Conservation (phyloP, 2,113 vertebrate genomes). For the Tyto alba region DNA sequence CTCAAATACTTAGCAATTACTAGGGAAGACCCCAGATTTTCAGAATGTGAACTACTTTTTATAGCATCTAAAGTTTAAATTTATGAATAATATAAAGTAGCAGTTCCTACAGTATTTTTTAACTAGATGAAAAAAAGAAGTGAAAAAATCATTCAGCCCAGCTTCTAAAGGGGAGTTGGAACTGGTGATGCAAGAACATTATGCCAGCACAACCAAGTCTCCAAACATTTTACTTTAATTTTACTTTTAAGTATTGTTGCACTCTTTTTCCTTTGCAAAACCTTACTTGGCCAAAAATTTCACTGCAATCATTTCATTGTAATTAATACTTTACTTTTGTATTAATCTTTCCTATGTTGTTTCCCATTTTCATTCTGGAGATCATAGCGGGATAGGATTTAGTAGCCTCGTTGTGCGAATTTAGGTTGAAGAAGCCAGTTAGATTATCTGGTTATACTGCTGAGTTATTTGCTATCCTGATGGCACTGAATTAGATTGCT, state of each 20-base stretch:
- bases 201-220: background rate
- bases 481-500: conserved; percentile 68
- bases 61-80: background rate
- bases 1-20: background rate
- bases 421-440: conserved; percentile 18
- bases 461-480: conserved; percentile 68
- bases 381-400: background rate
- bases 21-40: background rate
- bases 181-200: background rate
- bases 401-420: background rate
- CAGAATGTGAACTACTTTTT: background rate
- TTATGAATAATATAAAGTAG: background rate
- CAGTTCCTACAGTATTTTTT: background rate
- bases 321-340: background rate
- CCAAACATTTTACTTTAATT: background rate
- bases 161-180: background rate
- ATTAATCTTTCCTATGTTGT: background rate
- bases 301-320: background rate
- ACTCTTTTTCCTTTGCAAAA: background rate
- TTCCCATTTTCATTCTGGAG: background rate
- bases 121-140: background rate
- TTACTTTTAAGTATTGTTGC: background rate
- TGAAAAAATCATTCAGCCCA: background rate
- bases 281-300: background rate
- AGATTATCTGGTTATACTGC: conserved; percentile 52